phyloP scores from a whole-genome alignment of 2,113 vertebrate genomes.

The Clarias magur region DNA sequence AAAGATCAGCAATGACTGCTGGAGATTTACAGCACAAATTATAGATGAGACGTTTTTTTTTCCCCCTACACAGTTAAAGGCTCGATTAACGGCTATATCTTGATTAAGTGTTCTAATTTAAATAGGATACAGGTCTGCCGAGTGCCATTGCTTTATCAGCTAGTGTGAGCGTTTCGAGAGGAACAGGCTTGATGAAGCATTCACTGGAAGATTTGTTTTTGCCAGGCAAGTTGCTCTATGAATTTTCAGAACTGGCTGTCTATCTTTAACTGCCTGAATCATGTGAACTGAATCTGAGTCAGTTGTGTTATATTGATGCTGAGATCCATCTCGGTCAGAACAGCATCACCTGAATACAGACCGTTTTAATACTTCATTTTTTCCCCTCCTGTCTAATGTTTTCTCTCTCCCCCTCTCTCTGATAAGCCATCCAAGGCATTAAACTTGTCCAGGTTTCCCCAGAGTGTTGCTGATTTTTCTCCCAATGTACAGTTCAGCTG shows the following conservation, averaged over 20 bases:
- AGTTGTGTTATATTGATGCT: background rate
- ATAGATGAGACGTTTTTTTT: background rate
- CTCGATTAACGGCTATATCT: conserved; percentile 1
- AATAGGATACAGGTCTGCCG: conserved; percentile 3
- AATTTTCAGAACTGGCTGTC: background rate
- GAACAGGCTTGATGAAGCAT: background rate
- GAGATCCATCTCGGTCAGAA: background rate
- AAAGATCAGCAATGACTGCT: background rate
- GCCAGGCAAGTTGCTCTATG: conserved; percentile 1
- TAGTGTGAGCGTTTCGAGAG: background rate
- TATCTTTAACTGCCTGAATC: background rate
- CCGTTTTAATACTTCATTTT: background rate
- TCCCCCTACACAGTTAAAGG: background rate
- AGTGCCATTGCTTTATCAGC: background rate
- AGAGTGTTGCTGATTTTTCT: background rate
- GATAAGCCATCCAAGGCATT: background rate
- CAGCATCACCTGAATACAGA: background rate
- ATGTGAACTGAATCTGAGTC: background rate
- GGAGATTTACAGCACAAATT: background rate
- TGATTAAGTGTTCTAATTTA: background rate
- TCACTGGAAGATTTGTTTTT: background rate
- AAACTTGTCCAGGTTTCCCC: background rate
- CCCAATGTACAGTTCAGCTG: conserved; percentile 1
- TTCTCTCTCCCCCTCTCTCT: background rate
- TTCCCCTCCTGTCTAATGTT: background rate